phyloP scores from a whole-genome alignment of 2,888 invertebrate genomes.

The Hanleya hanleyi region DNA sequence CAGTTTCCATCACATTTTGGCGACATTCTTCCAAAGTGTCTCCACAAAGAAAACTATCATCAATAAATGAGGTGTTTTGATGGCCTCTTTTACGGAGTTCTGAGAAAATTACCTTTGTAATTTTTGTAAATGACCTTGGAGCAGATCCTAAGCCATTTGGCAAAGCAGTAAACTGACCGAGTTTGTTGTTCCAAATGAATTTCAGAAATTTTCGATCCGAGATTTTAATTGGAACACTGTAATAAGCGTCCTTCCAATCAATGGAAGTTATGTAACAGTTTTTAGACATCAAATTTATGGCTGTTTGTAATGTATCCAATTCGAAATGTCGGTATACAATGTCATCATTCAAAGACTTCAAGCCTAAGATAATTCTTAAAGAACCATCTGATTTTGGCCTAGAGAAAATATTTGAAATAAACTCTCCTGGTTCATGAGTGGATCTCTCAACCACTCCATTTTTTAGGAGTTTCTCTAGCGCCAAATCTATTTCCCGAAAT shows the following conservation, averaged over 20 bases:
- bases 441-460: neutral
- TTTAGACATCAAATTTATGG: neutral
- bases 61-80: neutral
- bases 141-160: neutral
- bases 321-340: neutral
- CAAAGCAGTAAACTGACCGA: neutral
- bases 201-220: neutral
- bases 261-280: neutral
- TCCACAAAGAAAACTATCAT: neutral
- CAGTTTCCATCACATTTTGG: neutral
- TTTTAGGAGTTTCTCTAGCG: neutral
- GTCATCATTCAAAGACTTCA: neutral
- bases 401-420: neutral
- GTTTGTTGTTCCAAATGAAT: neutral
- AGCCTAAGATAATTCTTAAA: neutral
- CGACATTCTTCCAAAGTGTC: neutral
- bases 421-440: neutral
- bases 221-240: neutral
- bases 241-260: neutral
- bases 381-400: neutral
- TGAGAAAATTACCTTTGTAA: neutral
- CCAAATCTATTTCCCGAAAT: neutral
- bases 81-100: neutral
- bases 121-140: neutral
- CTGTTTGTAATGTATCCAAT: neutral